Base-by-base conservation (phyloP, 2,888 invertebrate genomes). In the Minunthozetes semirufus region DNA sequence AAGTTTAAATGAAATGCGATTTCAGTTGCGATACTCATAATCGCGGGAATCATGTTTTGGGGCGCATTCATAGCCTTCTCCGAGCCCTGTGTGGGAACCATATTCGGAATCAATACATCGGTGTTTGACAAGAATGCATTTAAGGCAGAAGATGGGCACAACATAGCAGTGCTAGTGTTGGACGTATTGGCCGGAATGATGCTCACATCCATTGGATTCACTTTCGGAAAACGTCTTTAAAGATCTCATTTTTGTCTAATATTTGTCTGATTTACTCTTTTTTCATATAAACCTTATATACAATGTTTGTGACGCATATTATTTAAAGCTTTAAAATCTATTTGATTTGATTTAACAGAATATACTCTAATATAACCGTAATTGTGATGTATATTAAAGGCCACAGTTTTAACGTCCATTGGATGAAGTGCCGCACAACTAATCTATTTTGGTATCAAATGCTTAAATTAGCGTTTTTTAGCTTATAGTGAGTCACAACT, bases 201-300 rank as follows among this genome's bases (percentile, higher is more conserved):
- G 71, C 27, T 75, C 6, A 8, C 46, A 11, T 71, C 75, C 17
- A 71, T 75, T 29, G 75, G 75, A 19, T 56, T 63, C 46, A 75
- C 75, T 38, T 75, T 75, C 50, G 75, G 27, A 38, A 75, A 75
- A 72, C 75, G 75, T 8, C 72, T 75, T 9, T 75, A 73, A n/a
- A 38, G 73, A 63, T 59, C 29, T 73, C 56, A 56, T 25, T 22
- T 19, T 6, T 53, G 5, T 53, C 15, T 48, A 13, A 9, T 6
- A 48, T 53, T 19, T 25, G 22, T 56, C 9, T 25, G 15, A 11
- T 56, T 56, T 25, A 25, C 11, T 25, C 4, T 11, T 8, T 56
- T 56, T 48, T 48, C 48, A 48, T 48, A 48, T 48, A 48, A 17
- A 48, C 17, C 17, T 17, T 48, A 48, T 48, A 48, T 17, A 48